Percentiles rank a stretch among this genome's conserved stretches.
phyloP scores from a whole-genome alignment of 2,113 vertebrate species.

The Sorex araneus region DNA sequence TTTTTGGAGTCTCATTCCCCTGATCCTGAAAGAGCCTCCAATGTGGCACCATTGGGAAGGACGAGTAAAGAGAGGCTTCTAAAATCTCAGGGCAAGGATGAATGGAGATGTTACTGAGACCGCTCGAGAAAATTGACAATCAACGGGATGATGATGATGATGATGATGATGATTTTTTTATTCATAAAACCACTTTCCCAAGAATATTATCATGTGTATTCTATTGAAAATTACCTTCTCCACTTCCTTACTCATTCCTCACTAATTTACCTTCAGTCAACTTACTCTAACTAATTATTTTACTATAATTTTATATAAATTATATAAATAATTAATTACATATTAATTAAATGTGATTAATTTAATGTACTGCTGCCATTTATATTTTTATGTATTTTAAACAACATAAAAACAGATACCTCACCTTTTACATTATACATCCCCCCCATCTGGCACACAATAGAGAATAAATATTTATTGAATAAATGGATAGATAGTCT shows the following conservation, averaged over 20 bases:
- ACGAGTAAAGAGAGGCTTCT: too few relatives aligned
- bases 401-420: not conserved
- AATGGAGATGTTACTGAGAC: too few relatives aligned
- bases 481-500: conserved; percentile 41
- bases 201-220: conserved; percentile 43
- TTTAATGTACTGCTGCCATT: too few relatives aligned
- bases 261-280: conserved; percentile 34
- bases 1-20: too few relatives aligned
- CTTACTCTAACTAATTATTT: conserved; percentile 24
- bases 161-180: too few relatives aligned
- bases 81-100: too few relatives aligned
- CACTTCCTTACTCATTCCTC: conserved; percentile 43
- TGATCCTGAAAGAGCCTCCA: too few relatives aligned
- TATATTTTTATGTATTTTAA: conserved; percentile 22
- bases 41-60: too few relatives aligned
- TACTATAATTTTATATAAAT: not conserved
- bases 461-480: conserved; percentile 44
- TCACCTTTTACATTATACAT: conserved; percentile 41
- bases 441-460: not conserved
- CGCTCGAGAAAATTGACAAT: too few relatives aligned
- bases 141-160: too few relatives aligned
- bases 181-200: not conserved
- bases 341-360: not conserved
- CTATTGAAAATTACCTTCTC: conserved; percentile 28
- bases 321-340: not conserved